These are phyloP conservation scores for Psilanteris sp. DNA, from an alignment of 1,140 invertebrate species.

Conservation along the genomic window DNA sequence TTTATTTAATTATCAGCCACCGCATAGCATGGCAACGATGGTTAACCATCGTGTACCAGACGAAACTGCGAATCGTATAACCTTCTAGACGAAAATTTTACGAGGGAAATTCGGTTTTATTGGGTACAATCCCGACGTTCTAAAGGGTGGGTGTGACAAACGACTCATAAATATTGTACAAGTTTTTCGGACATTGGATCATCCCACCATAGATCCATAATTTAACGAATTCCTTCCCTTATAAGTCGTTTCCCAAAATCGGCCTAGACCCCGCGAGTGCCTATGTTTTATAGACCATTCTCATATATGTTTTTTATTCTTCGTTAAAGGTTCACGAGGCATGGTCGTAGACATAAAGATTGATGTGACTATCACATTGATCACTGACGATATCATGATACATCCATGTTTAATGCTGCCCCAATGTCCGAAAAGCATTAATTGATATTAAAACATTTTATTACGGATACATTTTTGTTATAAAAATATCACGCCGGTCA, in stretches of 20 bases:
- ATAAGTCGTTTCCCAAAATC: conserved; percentile 7
- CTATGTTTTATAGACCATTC: background rate
- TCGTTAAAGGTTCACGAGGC: conserved; percentile 78
- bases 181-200: conserved; percentile 77
- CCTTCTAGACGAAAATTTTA: conserved; percentile 38
- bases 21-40: conserved; percentile 53
- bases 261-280: conserved; percentile 10
- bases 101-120: conserved; percentile 18
- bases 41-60: conserved; percentile 50
- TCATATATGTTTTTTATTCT: conserved; percentile 8
- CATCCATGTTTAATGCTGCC: conserved; percentile 9
- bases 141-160: conserved; percentile 46
- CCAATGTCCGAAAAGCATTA: conserved; percentile 78
- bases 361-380: conserved; percentile 20
- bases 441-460: conserved; percentile 33
- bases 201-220: conserved; percentile 43
- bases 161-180: conserved; percentile 73
- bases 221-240: conserved; percentile 28
- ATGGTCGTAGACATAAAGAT: conserved; percentile 72
- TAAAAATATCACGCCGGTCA: background rate
- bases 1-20: conserved; percentile 57
- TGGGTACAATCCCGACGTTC: background rate
- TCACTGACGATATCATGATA: conserved; percentile 24
- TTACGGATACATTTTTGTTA: background rate
- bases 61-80: conserved; percentile 64